Base-by-base conservation (phyloP, 2,888 invertebrate genomes). In the Desoria tigrina region DNA sequence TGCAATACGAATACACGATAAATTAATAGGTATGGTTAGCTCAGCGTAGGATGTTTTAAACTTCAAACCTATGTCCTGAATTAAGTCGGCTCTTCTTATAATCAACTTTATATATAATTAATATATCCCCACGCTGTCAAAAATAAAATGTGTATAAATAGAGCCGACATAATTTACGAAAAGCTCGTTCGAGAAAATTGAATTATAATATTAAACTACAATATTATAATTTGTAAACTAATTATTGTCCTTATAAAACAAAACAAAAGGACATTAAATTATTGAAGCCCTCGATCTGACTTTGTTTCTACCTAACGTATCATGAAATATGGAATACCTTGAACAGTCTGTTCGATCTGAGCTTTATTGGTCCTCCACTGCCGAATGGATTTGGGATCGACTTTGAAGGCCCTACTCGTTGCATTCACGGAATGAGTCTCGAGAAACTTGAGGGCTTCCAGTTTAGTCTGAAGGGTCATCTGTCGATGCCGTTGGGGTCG, bases 331-430 rank as follows among this genome's bases (percentile, higher is more conserved):
- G 11, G 6, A 32, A 45, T 57, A 57, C 56, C 56, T 24, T 42
- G 39, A 11, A 57, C 56, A 7, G 42, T 37, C 18, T 23, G n/a
- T 23, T 57, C 18, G 37, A 57, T 57, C 18, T 42, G 21, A 23
- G 11, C 42, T 45, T 58, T 58, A 23, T 58, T 21, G 2, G 11
- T 32, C 27, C 54, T 65, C 68, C 68, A 68, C 49, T 57, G 49
- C 24, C 56, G 59, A 23, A 68, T 61, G 1, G 68, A 65, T 45
- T 62, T 58, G 26, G 49, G 55, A 21, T 65, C 65, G 16, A 68
- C 68, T 26, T 55, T 51, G 55, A 63, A 68, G 1, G 65, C 51
- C 9, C 65, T 18, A 14, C 51, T 45, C 1, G 68, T 62, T 24
- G 62, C 62, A 37, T 65, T 62, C 1, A 57, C 26, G 2, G 65